phyloP scores from a whole-genome alignment of 2,797 vertebrate genomes.

The Leptodactylus fallax region DNA sequence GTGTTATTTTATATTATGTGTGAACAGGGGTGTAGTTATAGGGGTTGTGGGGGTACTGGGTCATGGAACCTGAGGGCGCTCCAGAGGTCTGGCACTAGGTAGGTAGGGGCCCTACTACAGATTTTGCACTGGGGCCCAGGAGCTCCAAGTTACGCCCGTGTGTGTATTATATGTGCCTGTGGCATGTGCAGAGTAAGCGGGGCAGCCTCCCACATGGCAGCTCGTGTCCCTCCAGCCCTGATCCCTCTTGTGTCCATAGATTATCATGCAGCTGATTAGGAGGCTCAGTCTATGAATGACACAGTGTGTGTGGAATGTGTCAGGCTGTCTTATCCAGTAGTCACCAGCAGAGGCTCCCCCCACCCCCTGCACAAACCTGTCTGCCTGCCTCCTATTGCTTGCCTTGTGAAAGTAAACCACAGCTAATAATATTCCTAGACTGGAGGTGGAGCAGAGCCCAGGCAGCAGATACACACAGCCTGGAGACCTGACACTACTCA shows the following conservation, averaged over 20 bases:
- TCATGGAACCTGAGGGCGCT: too few relatives aligned
- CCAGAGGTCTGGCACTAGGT: too few relatives aligned
- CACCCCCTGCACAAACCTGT: conserved; percentile 55
- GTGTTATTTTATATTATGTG: too few relatives aligned
- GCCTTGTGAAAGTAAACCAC: conserved; percentile 66
- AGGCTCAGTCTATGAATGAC: neutral
- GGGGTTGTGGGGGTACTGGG: too few relatives aligned
- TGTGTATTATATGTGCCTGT: neutral
- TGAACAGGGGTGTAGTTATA: too few relatives aligned
- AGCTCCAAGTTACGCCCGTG: too few relatives aligned
- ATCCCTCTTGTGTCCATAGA: neutral
- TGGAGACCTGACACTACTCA: conserved; percentile 24
- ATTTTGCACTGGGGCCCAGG: too few relatives aligned
- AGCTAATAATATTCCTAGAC: conserved; percentile 67
- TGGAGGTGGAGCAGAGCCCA: conserved; percentile 67
- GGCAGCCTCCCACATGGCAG: too few relatives aligned
- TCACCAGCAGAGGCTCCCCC: conserved; percentile 60
- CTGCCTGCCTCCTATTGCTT: conserved; percentile 54
- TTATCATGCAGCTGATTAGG: conserved; percentile 12
- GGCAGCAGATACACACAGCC: conserved; percentile 52
- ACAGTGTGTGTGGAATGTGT: conserved; percentile 22
- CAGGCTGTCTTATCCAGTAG: conserved; percentile 17
- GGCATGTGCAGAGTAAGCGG: too few relatives aligned
- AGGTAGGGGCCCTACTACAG: neutral
- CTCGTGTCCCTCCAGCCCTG: too few relatives aligned